Percentiles rank a stretch among this genome's conserved stretches.
Conservation (phyloP, 2,888 invertebrate species). For the Pedicia rivosa region DNA sequence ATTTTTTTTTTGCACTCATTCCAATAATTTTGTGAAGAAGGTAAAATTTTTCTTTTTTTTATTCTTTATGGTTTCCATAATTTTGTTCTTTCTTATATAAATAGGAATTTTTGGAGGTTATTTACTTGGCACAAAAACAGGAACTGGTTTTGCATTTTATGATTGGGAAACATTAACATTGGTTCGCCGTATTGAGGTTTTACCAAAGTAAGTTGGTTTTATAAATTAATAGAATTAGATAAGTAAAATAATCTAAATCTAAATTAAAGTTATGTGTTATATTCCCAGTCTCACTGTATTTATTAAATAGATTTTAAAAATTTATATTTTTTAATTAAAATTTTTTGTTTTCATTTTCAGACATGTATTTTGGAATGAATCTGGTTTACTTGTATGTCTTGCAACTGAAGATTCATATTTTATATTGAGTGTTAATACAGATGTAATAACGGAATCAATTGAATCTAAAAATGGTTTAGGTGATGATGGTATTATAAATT, state of each 20-base stretch:
- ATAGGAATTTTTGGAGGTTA: slow-evolving; percentile 82
- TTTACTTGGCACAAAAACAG: slow-evolving; percentile 80
- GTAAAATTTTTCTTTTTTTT: no score
- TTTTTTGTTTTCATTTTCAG: slow-evolving; percentile 22
- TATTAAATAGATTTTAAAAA: no score
- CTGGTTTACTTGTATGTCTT: slow-evolving; percentile 80
- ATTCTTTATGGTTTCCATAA: no score
- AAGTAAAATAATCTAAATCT: neutral
- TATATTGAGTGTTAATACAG: slow-evolving; percentile 75
- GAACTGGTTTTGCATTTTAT: slow-evolving; percentile 85
- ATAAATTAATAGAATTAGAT: neutral
- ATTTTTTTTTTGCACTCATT: no score
- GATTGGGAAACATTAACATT: slow-evolving; percentile 94
- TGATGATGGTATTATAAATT: slow-evolving; percentile 89
- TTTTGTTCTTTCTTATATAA: no score
- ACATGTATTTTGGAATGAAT: slow-evolving; percentile 94
- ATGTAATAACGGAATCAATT: slow-evolving; percentile 59
- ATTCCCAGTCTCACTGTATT: no score
- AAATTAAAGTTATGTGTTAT: neutral
- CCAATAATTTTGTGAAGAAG: no score
- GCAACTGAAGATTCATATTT: slow-evolving; percentile 94
- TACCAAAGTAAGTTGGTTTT: slow-evolving; percentile 37
- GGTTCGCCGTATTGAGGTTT: slow-evolving; percentile 91
- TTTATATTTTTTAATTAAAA: slow-evolving; percentile 8
- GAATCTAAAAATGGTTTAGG: slow-evolving; percentile 62